Evolutionary conservation across 2,888 invertebrate genomes (phyloP).

Genomic region (Calameuta pallipes): DNA sequence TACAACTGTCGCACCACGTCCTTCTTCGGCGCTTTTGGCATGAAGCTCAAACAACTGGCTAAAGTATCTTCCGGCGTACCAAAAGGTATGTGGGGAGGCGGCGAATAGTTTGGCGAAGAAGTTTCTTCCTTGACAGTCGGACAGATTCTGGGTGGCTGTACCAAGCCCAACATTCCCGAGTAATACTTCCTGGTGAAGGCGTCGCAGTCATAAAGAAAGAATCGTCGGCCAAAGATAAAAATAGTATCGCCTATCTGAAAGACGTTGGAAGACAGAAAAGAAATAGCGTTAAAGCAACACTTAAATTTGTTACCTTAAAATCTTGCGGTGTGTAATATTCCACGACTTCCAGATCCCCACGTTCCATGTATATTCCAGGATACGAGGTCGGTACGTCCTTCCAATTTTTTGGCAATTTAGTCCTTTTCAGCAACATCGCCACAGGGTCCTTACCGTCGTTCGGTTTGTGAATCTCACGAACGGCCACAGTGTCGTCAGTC

Average conservation of each 20-base stretch:
- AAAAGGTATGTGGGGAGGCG: constrained; percentile 78
- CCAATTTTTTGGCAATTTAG: constrained; percentile 81
- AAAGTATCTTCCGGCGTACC: constrained; percentile 84
- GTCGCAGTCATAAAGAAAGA: constrained; percentile 85
- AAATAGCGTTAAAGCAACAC: neutral
- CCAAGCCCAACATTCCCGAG: constrained; percentile 69
- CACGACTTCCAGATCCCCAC: constrained; percentile 76
- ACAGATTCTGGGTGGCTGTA: constrained; percentile 66
- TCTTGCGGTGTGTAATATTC: constrained; percentile 85
- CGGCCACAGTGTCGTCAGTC: constrained; percentile 83
- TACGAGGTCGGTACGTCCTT: constrained; percentile 74
- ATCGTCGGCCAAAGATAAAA: constrained; percentile 76
- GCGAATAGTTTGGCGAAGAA: constrained; percentile 32
- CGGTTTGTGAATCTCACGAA: constrained; percentile 78
- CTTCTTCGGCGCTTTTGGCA: constrained; percentile 80
- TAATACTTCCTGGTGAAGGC: constrained; percentile 83
- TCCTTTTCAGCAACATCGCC: constrained; percentile 78
- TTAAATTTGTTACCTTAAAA: constrained; percentile 65
- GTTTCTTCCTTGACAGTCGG: constrained; percentile 55
- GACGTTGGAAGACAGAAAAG: neutral
- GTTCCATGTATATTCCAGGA: constrained; percentile 77
- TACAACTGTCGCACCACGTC: constrained; percentile 80
- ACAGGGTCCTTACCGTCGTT: constrained; percentile 84
- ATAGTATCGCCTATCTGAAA: constrained; percentile 76
- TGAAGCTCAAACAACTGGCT: constrained; percentile 76